A percentile compares a stretch with the other conserved stretches of the same genome.
phyloP scores from a whole-genome alignment of 2,888 invertebrate species.

The Serrognathus titanus region DNA sequence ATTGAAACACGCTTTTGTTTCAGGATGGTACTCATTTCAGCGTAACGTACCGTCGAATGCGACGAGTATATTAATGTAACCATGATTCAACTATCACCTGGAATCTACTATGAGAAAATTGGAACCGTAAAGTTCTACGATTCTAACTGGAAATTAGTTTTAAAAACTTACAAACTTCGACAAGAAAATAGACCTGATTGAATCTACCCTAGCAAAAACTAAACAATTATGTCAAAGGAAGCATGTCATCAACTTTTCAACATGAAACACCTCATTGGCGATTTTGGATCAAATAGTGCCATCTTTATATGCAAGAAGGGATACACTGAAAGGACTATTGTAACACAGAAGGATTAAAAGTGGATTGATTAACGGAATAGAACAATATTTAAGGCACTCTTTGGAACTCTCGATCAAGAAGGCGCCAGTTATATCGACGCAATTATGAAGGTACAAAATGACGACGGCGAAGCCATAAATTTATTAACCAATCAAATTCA shows the following conservation, averaged over 20 bases:
- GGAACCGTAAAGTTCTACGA: conserved; percentile 1
- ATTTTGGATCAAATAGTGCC: no score
- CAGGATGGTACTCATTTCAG: neutral
- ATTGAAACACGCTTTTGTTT: conserved; percentile 11
- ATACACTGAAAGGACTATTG: no score
- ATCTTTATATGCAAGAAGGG: no score
- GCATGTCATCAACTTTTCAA: no score
- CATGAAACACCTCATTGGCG: no score
- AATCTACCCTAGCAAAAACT: no score
- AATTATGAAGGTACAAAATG: conserved; percentile 4
- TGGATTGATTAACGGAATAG: neutral
- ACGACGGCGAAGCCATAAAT: neutral
- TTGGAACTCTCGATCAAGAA: conserved; percentile 8
- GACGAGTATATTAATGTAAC: neutral
- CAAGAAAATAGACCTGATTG: no score
- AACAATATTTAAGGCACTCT: conserved; percentile 2
- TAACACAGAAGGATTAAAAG: no score
- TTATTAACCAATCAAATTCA: conserved; percentile 4
- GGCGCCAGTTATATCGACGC: conserved; percentile 8
- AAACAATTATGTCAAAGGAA: no score
- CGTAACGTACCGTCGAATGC: neutral
- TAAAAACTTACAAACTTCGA: no score
- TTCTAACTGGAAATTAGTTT: neutral
- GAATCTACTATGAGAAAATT: neutral
- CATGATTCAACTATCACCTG: neutral